Evolutionary conservation across 2,888 invertebrate genomes (phyloP), one percentile per base, ranked within the genome.

Genomic region (Drosophila barbarae): DNA sequence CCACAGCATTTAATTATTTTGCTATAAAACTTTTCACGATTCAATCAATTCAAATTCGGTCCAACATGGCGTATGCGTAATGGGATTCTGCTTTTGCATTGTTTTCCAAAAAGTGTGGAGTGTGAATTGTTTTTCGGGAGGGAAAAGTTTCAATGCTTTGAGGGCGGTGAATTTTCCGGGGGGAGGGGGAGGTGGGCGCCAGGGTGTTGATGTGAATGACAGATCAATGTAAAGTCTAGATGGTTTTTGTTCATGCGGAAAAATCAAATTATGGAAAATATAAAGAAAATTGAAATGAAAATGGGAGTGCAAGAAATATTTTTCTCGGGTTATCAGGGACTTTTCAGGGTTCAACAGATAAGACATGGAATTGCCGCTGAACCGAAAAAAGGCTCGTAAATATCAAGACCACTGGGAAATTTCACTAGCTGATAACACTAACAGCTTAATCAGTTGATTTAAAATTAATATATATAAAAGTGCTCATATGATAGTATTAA

Each of bases 21-120:
- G 73, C 81, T 58, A 76, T 80, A 72, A 74, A 82, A 80, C 69
- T 83, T 85, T 82, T 74, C 74, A 74, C 85, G 74, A 85, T 76
- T 81, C 81, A 76, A 80, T 82, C 82, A 84, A 85, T 82, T 76
- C 58, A 65, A 68, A 76, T 69, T 51, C 32, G 15, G 57, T 42
- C 46, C 71, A 60, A 59, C 63, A 38, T 49, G 71, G 67, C 76
- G 73, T 71, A 82, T 78, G 52, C 82, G 76, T 76, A 65, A 44
- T 65, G 46, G 34, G 53, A 60, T 44, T 58, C 59, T 15, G 59
- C 32, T 34, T 46, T 38, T 26, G 34, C 42, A 58, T 58, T 58
- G 42, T 58, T 58, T 35, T n/a, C 35, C 34, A 13, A 38, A 52
- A 12, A n/a, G 21, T n/a, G 13, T 13, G 44, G 32, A 46, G 59